Evolutionary conservation across 1,140 invertebrate genomes (phyloP), one percentile per base, ranked within the genome.

Genomic region (Kradibia gibbosae): DNA sequence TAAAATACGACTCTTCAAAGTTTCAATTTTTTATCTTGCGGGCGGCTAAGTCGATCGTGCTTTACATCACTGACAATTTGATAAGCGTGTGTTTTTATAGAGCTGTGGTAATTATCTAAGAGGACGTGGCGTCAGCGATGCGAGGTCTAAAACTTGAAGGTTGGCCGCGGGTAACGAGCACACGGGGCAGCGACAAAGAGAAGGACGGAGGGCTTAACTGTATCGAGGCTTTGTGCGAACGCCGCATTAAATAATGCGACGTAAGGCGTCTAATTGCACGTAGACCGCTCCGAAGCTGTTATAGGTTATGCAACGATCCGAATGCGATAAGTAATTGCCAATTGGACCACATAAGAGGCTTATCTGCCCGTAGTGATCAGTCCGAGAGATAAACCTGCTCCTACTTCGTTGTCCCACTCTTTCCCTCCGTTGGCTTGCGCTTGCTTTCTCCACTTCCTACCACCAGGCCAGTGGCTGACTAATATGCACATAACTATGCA

Each of bases 311-410:
- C 80, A 83, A 83, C 60, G 82, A 83, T 83, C 78, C 65, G 60
- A 73, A 55, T 55, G 82, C 78, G 82, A 83, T 83, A 83, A 83
- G 77, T 83, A 83, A 83, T 83, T 83, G 82, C 82, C 82, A 83
- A 83, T 83, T 83, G 82, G 82, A 76, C 82, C 82, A 80, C 82
- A 78, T 83, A 83, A 83, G 82, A 83, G 82, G 82, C 78, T 83
- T 83, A 83, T 83, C 82, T 83, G 71, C 15, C 50, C 25, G 77
- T 71, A 42, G 77, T 78, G 82, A 83, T 83, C 82, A 76, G 82
- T 71, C 48, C 73, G 48, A 62, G 77, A 83, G 82, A 83, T 80
- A 85, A 80, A 71, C 50, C 75, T n/a, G 45, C 53, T 31, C 45
- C n/a, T 13, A 0, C 45, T 48, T 31, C 7, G 53, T 50, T 42